These are phyloP conservation scores for Eudorcas thomsonii DNA, from an alignment of 2,113 vertebrate species.

Conservation along the genomic window DNA sequence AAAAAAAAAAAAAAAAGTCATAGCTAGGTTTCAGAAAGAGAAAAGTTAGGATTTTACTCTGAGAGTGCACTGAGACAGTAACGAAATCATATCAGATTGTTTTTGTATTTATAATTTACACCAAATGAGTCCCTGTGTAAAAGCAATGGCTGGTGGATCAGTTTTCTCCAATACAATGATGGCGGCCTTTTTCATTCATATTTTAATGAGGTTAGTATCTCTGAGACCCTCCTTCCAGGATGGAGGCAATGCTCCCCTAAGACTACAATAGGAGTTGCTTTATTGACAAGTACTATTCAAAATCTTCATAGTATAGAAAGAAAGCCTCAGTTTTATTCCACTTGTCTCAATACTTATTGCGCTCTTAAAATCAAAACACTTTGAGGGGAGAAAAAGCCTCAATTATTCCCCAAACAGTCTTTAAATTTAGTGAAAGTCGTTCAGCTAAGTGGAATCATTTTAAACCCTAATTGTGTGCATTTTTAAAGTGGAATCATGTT, in stretches of 20 bases:
- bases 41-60: rapidly evolving
- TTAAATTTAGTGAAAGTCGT: conserved; percentile 1
- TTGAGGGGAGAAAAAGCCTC: conserved; percentile 58
- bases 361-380: conserved; percentile 76
- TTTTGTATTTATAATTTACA: not conserved
- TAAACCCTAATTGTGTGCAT: conserved; percentile 3
- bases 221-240: conserved; percentile 87
- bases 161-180: conserved; percentile 82
- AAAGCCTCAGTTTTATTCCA: conserved; percentile 88
- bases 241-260: conserved; percentile 77
- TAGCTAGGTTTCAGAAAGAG: not conserved
- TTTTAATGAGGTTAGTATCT: conserved; percentile 94
- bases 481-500: not conserved
- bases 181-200: conserved; percentile 88
- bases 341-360: conserved; percentile 82
- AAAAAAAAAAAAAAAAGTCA: not conserved
- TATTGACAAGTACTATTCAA: conserved; percentile 94
- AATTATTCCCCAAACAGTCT: conserved; percentile 44
- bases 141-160: conserved; percentile 60
- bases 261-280: conserved; percentile 87
- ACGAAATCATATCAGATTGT: not conserved
- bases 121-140: not conserved
- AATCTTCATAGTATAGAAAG: conserved; percentile 84
- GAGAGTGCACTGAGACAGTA: rapidly evolving
- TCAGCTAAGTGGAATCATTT: not conserved